Percentiles rank a stretch among this genome's conserved stretches.
Conservation (phyloP, 2,113 vertebrate genomes). For the Pseudopipra pipra region DNA sequence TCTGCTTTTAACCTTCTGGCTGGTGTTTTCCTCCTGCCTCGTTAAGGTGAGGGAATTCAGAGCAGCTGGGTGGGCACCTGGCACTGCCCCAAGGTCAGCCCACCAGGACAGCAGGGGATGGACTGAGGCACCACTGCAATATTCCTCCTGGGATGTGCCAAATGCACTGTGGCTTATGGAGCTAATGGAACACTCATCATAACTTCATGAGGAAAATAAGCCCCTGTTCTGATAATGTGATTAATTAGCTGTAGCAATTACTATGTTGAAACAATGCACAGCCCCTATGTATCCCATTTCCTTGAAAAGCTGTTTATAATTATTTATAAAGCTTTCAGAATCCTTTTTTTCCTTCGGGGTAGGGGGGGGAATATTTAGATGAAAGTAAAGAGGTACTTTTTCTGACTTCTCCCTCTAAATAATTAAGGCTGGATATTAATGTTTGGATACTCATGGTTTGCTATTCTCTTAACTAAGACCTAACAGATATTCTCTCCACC, state of each 20-base stretch:
- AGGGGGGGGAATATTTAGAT: neutral
- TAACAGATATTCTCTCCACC: neutral
- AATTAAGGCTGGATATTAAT: neutral
- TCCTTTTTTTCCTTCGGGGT: neutral
- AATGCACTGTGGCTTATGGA: neutral
- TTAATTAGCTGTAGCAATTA: neutral
- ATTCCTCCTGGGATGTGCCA: neutral
- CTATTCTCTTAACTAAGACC: neutral
- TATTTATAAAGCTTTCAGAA: neutral
- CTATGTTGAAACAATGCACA: neutral
- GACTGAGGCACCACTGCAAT: accelerated
- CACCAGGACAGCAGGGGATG: accelerated
- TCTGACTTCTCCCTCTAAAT: neutral
- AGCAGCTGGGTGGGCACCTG: neutral
- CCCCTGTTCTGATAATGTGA: neutral
- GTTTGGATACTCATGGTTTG: neutral
- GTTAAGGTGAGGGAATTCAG: accelerated
- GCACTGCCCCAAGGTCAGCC: too few relatives aligned
- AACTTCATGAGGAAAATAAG: neutral
- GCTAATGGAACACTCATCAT: neutral
- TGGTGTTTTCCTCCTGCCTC: accelerated
- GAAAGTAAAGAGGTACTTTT: neutral
- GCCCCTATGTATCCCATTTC: neutral
- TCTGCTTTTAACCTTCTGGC: neutral
- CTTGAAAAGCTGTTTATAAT: neutral